These are phyloP conservation scores for Neuroterus valhalla DNA, from an alignment of 1,140 invertebrate genomes.

Conservation along the genomic window DNA sequence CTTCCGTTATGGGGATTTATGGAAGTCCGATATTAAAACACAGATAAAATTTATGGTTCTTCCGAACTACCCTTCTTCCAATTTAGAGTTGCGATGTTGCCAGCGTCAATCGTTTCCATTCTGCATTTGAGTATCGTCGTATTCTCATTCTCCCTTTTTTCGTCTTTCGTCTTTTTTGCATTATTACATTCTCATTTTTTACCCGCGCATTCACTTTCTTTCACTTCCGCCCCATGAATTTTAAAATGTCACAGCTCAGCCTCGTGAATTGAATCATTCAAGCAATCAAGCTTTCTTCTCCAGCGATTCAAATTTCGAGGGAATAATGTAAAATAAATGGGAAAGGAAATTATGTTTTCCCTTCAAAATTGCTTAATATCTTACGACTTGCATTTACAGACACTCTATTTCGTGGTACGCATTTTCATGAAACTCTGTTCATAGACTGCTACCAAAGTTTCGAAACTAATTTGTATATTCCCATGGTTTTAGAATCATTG, in stretches of 20 bases:
- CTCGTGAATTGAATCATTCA: background rate
- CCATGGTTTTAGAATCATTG: background rate
- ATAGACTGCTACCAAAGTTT: too few species aligned
- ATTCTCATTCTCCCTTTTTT: too few species aligned
- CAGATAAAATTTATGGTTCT: slow-evolving; percentile 58
- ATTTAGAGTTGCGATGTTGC: background rate
- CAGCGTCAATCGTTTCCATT: background rate
- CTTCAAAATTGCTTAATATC: slow-evolving; percentile 25
- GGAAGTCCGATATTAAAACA: slow-evolving; percentile 57
- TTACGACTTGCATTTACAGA: background rate
- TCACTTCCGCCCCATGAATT: background rate
- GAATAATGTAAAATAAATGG: background rate
- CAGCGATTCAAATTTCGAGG: background rate
- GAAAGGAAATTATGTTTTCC: slow-evolving; percentile 6
- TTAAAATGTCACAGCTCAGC: background rate
- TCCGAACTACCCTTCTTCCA: too few species aligned
- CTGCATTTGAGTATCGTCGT: too few species aligned
- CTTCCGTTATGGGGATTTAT: slow-evolving; percentile 44
- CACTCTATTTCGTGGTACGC: too few species aligned
- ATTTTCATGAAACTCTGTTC: too few species aligned
- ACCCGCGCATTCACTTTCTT: background rate
- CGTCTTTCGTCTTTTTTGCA: background rate
- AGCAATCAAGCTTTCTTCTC: background rate
- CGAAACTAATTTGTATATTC: too few species aligned
- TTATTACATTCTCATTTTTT: background rate